These are phyloP conservation scores for Polyodon spathula DNA, from an alignment of 2,113 vertebrate genomes.

Conservation along the genomic window DNA sequence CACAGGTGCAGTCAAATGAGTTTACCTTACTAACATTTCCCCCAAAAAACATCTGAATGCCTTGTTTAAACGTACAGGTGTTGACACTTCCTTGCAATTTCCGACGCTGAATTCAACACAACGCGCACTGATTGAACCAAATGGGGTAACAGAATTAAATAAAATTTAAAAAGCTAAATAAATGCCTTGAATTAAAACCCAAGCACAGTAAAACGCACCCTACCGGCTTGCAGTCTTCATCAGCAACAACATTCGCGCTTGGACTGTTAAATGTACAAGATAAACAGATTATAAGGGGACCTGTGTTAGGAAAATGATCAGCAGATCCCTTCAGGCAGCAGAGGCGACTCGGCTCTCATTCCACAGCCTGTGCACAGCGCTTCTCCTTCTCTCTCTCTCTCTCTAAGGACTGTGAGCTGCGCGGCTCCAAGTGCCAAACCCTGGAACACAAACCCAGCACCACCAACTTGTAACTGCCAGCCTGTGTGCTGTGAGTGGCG, in stretches of 20 bases:
- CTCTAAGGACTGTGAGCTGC: constrained; percentile 22
- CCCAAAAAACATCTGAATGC: neutral
- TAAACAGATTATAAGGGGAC: constrained; percentile 3
- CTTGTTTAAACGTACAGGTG: constrained; percentile 9
- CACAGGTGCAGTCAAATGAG: neutral
- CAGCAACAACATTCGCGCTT: constrained; percentile 1
- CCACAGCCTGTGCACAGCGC: constrained; percentile 12
- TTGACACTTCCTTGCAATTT: neutral
- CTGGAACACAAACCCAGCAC: constrained; percentile 24
- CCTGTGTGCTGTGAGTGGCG: constrained; percentile 32
- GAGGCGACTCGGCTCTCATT: constrained; percentile 20
- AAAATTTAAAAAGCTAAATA: neutral
- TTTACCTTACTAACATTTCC: neutral
- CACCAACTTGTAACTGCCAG: constrained; percentile 21
- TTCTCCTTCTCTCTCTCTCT: constrained; percentile 18
- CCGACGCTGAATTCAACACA: neutral
- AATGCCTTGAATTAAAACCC: neutral
- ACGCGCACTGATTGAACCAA: neutral
- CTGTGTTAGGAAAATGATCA: constrained; percentile 6
- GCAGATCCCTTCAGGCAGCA: constrained; percentile 11
- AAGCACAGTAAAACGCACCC: constrained; percentile 9
- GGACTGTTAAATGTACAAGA: constrained; percentile 4
- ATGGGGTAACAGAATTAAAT: neutral
- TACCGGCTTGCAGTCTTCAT: constrained; percentile 10
- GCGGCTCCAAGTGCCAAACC: constrained; percentile 34